phyloP scores from a whole-genome alignment of 2,797 vertebrate species.

The Intellagama lesueurii region DNA sequence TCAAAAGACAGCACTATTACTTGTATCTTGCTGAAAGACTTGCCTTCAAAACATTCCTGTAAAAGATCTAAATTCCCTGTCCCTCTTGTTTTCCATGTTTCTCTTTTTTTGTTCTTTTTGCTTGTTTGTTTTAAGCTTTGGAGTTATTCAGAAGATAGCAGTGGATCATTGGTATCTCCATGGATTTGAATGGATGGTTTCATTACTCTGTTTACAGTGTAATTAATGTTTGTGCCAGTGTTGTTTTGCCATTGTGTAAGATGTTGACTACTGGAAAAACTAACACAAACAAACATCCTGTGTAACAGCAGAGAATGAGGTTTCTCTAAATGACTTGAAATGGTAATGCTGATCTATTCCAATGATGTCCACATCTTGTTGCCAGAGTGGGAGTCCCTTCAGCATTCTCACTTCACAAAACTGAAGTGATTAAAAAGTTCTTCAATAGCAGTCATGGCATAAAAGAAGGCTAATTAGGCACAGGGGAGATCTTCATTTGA shows the following conservation, averaged over 20 bases:
- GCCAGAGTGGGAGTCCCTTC: neutral
- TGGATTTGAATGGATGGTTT: neutral
- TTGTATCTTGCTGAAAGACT: too few species aligned
- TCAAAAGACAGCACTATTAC: neutral
- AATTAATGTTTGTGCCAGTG: neutral
- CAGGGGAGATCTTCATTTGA: neutral
- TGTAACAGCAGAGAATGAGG: neutral
- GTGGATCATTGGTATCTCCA: neutral
- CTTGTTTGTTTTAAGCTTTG: neutral
- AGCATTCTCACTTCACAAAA: slow-evolving; percentile 25
- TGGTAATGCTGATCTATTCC: slow-evolving; percentile 18
- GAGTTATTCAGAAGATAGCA: neutral
- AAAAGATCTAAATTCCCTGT: neutral
- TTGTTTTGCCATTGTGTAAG: neutral
- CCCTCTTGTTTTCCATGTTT: neutral
- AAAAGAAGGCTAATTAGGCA: slow-evolving; percentile 52
- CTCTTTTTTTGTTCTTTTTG: neutral
- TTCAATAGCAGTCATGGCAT: slow-evolving; percentile 11
- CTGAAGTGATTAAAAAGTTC: slow-evolving; percentile 41
- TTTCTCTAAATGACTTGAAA: neutral
- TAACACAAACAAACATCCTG: neutral
- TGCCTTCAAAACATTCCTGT: too few species aligned
- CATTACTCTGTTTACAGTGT: neutral
- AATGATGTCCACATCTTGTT: neutral
- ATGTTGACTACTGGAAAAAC: neutral